Conservation (phyloP, 2,113 vertebrate genomes). For the Gadus macrocephalus region DNA sequence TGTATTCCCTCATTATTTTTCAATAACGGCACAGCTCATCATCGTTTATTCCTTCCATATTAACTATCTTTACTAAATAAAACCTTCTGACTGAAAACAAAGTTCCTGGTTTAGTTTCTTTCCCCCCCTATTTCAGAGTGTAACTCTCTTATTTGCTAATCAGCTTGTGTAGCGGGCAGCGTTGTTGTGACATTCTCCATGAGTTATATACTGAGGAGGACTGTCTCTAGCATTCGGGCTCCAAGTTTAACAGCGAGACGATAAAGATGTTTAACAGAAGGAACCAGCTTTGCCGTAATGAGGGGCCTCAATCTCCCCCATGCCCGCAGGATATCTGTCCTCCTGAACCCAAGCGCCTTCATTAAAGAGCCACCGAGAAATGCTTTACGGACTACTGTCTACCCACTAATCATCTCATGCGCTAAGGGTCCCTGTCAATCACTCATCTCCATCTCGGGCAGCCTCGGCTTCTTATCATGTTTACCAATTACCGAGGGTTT, state of each 20-base stretch:
- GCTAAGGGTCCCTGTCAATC: not conserved
- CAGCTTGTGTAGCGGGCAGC: no score
- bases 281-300: no score
- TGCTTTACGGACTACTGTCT: not conserved
- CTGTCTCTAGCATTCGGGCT: no score
- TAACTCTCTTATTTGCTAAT: not conserved
- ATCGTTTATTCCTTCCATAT: not conserved
- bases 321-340: not conserved
- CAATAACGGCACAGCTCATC: no score
- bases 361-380: not conserved
- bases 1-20: no score
- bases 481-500: not conserved
- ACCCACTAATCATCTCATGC: not conserved
- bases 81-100: not conserved
- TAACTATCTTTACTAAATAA: not conserved
- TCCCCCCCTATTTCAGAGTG: not conserved
- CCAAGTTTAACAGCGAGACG: no score
- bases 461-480: not conserved
- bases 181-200: not conserved
- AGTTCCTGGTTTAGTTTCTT: no score
- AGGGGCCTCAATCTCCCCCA: not conserved
- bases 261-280: no score
- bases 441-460: not conserved
- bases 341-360: not conserved
- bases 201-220: no score